Base-by-base conservation (phyloP, 2,113 vertebrate species). In the Crotalus horridus region DNA sequence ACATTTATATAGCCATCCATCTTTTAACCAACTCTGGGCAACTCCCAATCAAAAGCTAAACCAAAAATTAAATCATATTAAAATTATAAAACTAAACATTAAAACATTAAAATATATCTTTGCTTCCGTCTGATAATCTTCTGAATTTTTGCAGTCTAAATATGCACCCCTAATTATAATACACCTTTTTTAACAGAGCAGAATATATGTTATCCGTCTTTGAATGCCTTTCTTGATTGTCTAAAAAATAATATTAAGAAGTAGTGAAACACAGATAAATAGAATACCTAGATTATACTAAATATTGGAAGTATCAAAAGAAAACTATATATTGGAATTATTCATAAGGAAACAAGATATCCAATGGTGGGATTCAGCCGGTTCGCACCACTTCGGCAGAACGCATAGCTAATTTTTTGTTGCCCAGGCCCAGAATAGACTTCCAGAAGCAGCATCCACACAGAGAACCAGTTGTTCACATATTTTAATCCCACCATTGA, bases 151-250 rank as follows among this genome's bases (percentile, higher is more conserved):
- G 6, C 69, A 81, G 20, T 17, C 69, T 39, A 81, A 39, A 81
- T 81, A 81, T 39, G 1, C 13, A 20, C 3, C 6, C 6, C 15
- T 39, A 81, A 81, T 81, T 81, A 39, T 81, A 81, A 81, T 96
- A 69, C 43, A 95, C 26, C 0, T 1, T 3, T 69, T 87, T 95
- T 93, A 94, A 85, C 91, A 94, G 93, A 90, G 93, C 53, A 39
- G 91, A 92, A 91, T 92, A 94, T 95, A 61, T 94, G 58, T 6
- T 86, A 90, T 88, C 61, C 89, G 90, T 96, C 94, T 94, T 96
- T 93, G 69, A 95, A 95, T 95, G 96, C 95, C 93, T 96, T 94
- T 94, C 94, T 96, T 95, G 95, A 96, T 97, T 92, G 24, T 92
- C 26, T 95, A 43, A 89, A 91, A 94, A 56, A 92, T 93, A 86